Evolutionary conservation across 2,888 invertebrate genomes (phyloP), one percentile per base, ranked within the genome.

Genomic region (Tiliacea aurago): DNA sequence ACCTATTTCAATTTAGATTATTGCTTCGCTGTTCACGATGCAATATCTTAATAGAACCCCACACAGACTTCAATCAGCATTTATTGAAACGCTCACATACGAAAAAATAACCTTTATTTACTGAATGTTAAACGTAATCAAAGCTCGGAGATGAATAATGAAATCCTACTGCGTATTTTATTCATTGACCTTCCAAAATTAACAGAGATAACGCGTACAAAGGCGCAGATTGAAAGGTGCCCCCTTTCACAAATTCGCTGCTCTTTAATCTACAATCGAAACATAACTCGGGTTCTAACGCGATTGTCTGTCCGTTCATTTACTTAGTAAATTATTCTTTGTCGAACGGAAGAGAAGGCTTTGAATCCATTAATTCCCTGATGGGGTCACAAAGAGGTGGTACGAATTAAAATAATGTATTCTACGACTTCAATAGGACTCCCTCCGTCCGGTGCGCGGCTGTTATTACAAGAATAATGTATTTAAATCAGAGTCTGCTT

Each of bases 251-350:
- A 90, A 92, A 94, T 93, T 91, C 92, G 91, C 93, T 91, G 94
- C 95, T 95, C 95, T 95, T 95, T 95, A 95, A 95, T 95, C 95
- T 95, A 93, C 91, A 91, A 94, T 94, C 94, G 95, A 95, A 95
- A 95, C 96, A 95, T 95, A 95, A 95, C 94, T 91, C 89, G 90
- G 90, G 90, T 89, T 92, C 92, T 95, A 95, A 95, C 95, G 92
- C 94, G 95, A 96, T 96, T 95, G 95, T 96, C 95, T 94, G 94
- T 88, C 92, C 92, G 93, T 95, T 95, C 95, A 96, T 96, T 96
- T 96, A 96, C 96, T 96, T 96, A 96, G 94, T 94, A 96, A 96
- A 96, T 96, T 95, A 96, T 96, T 96, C 96, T 96, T 96, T 96
- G 95, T 95, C 92, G 93, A 94, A 94, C 95, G 95, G 95, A 95